phyloP scores from a whole-genome alignment of 2,797 vertebrate genomes.

The Cetoscarus ocellatus region DNA sequence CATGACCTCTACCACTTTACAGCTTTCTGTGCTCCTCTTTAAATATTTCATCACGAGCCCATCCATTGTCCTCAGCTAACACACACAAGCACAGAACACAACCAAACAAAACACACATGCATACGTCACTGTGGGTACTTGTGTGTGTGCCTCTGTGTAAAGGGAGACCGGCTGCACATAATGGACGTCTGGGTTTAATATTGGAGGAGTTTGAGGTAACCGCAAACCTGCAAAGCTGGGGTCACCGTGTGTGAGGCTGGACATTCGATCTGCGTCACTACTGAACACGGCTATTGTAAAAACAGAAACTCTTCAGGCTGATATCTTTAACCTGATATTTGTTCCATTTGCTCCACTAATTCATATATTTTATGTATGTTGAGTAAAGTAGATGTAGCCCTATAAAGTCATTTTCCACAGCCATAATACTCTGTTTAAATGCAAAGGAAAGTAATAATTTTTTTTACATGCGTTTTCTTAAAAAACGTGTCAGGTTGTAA shows the following conservation, averaged over 20 bases:
- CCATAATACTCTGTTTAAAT: background rate
- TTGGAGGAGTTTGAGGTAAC: constrained; percentile 84
- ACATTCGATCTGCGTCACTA: constrained; percentile 72
- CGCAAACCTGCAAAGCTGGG: constrained; percentile 77
- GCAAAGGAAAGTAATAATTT: constrained; percentile 27
- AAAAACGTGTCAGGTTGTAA: constrained; percentile 62
- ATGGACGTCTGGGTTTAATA: constrained; percentile 85
- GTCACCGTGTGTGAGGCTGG: constrained; percentile 76
- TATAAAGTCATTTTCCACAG: background rate
- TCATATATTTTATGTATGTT: constrained; percentile 3
- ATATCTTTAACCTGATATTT: constrained; percentile 60
- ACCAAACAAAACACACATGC: constrained; percentile 3
- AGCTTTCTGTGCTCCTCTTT: constrained; percentile 46
- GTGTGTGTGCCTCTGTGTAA: constrained; percentile 72
- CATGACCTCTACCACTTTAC: constrained; percentile 52
- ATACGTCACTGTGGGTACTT: background rate
- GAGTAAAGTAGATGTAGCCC: background rate
- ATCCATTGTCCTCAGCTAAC: constrained; percentile 56
- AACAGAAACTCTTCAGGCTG: constrained; percentile 26
- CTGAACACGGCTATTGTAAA: constrained; percentile 58
- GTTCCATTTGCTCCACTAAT: constrained; percentile 32
- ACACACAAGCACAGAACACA: constrained; percentile 48
- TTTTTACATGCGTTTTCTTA: constrained; percentile 25
- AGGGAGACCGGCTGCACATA: constrained; percentile 78
- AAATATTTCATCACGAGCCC: constrained; percentile 65